Conservation (phyloP, 2,113 vertebrate species). For the Esox niger region DNA sequence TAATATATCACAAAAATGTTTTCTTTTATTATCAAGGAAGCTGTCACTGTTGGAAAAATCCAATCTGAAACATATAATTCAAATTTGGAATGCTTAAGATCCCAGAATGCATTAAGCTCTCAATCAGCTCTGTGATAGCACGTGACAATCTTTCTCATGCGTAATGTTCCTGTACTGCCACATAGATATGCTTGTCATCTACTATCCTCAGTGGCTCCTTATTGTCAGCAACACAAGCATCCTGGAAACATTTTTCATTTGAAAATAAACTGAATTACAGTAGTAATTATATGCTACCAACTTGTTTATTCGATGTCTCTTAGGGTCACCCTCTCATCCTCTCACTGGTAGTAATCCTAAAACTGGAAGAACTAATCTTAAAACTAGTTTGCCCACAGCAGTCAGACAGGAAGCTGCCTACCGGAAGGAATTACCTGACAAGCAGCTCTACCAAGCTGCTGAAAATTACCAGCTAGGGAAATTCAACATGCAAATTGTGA, state of each 20-base stretch:
- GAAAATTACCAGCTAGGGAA: slow-evolving; percentile 53
- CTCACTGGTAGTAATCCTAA: slow-evolving; percentile 33
- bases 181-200: not conserved
- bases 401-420: slow-evolving; percentile 39
- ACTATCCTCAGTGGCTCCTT: not conserved
- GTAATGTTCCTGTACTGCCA: not conserved
- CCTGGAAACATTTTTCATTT: slow-evolving; percentile 1
- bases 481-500: slow-evolving; percentile 43
- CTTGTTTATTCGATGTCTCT: slow-evolving; percentile 23
- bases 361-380: slow-evolving; percentile 47
- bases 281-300: slow-evolving; percentile 28
- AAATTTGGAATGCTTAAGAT: too few species aligned
- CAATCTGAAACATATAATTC: too few species aligned
- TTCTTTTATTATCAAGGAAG: too few species aligned
- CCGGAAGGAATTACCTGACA: slow-evolving; percentile 55
- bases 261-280: not conserved
- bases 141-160: too few species aligned
- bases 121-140: too few species aligned
- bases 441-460: slow-evolving; percentile 47
- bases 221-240: not conserved
- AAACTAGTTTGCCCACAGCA: slow-evolving; percentile 49
- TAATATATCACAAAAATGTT: too few species aligned
- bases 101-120: too few species aligned
- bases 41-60: too few species aligned
- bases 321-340: slow-evolving; percentile 14